These are phyloP conservation scores for Orycteropus afer DNA, from an alignment of 2,113 vertebrate genomes.

Conservation along the genomic window DNA sequence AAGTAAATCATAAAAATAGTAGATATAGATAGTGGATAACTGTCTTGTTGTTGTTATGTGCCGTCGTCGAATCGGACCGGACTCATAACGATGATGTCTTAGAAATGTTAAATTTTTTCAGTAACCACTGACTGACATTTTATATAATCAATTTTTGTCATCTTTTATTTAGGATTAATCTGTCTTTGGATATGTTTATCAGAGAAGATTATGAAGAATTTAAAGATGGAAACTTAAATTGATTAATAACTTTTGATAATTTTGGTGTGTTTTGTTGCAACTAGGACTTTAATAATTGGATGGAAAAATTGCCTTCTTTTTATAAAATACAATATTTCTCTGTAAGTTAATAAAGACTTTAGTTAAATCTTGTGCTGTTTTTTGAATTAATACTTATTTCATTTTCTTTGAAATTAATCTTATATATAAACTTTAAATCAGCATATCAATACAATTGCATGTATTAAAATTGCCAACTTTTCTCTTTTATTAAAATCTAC, in stretches of 20 bases:
- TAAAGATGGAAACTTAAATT: slow-evolving; percentile 52
- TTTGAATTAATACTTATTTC: slow-evolving; percentile 6
- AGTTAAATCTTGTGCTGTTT: slow-evolving; percentile 53
- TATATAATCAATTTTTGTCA: slow-evolving; percentile 47
- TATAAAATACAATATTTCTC: slow-evolving; percentile 40
- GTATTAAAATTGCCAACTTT: slow-evolving; percentile 41
- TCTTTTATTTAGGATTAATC: slow-evolving; percentile 63
- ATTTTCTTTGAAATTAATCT: background rate
- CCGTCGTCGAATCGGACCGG: no score
- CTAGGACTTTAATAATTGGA: background rate
- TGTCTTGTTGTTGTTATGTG: no score
- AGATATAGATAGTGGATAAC: background rate
- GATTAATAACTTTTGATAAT: slow-evolving; percentile 39
- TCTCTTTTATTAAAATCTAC: background rate
- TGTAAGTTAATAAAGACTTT: slow-evolving; percentile 18
- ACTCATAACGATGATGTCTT: background rate
- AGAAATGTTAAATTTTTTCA: slow-evolving; percentile 5
- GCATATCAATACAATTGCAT: background rate
- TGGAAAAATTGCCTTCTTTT: background rate
- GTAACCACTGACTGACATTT: background rate
- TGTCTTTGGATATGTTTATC: slow-evolving; percentile 45
- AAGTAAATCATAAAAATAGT: background rate
- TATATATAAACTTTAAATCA: slow-evolving; percentile 48
- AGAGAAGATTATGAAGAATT: slow-evolving; percentile 65
- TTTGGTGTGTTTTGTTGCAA: slow-evolving; percentile 37